phyloP scores from a whole-genome alignment of 2,888 invertebrate genomes.

The Galerucella nymphaeae region DNA sequence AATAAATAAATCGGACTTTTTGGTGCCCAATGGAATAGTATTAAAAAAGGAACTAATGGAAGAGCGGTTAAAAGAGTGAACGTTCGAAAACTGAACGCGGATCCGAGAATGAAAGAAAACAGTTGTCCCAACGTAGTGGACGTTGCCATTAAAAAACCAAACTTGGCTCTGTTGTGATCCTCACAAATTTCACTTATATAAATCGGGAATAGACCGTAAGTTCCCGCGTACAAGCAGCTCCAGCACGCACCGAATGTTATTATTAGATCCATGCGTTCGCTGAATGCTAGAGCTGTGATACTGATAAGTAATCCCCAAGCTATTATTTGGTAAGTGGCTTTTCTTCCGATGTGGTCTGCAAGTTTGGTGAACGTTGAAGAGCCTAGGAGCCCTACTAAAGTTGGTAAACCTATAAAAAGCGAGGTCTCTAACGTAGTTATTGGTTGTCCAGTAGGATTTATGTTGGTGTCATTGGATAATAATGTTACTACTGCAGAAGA shows the following conservation, averaged over 20 bases:
- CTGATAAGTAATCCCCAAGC: neutral
- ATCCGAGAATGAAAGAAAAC: neutral
- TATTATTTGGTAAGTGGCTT: neutral
- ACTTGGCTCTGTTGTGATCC: constrained; percentile 14
- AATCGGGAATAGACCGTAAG: neutral
- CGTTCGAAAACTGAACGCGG: neutral
- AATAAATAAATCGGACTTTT: neutral
- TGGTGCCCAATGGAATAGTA: neutral
- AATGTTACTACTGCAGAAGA: neutral
- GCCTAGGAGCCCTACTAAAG: neutral
- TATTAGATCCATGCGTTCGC: neutral
- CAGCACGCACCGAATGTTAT: neutral
- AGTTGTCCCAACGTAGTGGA: neutral
- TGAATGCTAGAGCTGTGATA: neutral
- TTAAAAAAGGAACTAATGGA: neutral
- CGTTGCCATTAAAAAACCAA: neutral
- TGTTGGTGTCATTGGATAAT: neutral
- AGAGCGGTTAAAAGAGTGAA: neutral
- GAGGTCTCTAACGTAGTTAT: neutral
- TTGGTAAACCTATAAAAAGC: neutral
- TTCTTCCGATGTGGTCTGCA: neutral
- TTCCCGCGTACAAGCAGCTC: neutral
- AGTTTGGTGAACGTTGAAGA: neutral
- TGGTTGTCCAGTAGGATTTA: neutral
- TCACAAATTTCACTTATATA: constrained; percentile 8